Evolutionary conservation across 30 jellyfish, hydroid and myxozoan species (phyloP).

Genomic region (Mastigias papua): DNA sequence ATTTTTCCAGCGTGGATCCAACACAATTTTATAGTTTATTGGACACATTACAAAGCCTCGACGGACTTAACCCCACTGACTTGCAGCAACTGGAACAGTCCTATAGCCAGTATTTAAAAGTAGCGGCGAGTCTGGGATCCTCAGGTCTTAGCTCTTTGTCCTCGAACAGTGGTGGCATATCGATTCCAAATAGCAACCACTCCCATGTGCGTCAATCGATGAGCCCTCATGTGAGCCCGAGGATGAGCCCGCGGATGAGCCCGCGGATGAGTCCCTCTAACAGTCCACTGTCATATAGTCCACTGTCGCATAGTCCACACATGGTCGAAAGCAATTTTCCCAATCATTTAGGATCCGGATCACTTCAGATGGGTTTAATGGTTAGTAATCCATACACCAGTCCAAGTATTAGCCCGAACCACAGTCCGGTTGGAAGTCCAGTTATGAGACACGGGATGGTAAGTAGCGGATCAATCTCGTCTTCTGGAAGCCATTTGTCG

Average conservation of each 20-base stretch:
- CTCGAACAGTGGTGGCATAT: slow-evolving; percentile 59
- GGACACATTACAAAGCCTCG: slow-evolving; percentile 90
- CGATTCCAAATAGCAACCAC: slow-evolving; percentile 19
- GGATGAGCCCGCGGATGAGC: slow-evolving; percentile 30
- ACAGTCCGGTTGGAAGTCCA: slow-evolving; percentile 78
- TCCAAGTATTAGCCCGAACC: slow-evolving; percentile 74
- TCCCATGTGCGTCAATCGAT: slow-evolving; percentile 15
- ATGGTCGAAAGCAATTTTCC: slow-evolving; percentile 6
- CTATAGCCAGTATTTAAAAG: slow-evolving; percentile 81
- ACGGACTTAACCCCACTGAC: slow-evolving; percentile 88
- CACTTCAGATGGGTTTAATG: slow-evolving; percentile 17
- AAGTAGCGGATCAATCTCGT: slow-evolving; percentile 62
- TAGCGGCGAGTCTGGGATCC: slow-evolving; percentile 73
- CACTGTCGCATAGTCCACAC: slow-evolving; percentile 34
- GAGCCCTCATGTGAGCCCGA: slow-evolving; percentile 23
- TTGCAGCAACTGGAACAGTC: slow-evolving; percentile 86
- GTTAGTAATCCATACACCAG: slow-evolving; percentile 24
- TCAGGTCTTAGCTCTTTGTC: slow-evolving; percentile 51
- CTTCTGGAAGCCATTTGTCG: slow-evolving; percentile 24
- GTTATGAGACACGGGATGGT: slow-evolving; percentile 67
- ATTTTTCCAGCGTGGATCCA: slow-evolving; percentile 79
- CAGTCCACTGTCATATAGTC: slow-evolving; percentile 29
- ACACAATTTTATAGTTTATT: slow-evolving; percentile 90
- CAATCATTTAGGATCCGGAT: slow-evolving; percentile 21
- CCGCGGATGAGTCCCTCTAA: slow-evolving; percentile 57